Conservation (phyloP, 1,140 invertebrate genomes). For the Eueides isabella region DNA sequence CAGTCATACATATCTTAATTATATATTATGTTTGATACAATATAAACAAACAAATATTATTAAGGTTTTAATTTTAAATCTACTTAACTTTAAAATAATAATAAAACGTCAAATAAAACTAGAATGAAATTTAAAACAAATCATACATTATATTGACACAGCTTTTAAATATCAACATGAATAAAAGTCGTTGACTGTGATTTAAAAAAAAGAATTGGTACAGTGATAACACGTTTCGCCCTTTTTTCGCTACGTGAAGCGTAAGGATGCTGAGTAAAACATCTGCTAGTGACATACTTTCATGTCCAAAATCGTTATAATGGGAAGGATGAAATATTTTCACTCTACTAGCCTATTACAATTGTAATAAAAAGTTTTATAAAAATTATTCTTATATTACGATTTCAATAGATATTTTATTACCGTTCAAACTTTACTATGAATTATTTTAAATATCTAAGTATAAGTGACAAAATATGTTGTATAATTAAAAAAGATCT, state of each 20-base stretch:
- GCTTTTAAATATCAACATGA: neutral
- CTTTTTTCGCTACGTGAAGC: conserved; percentile 9
- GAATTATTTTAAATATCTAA: neutral
- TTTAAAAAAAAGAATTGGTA: conserved; percentile 13
- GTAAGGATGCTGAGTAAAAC: conserved; percentile 10
- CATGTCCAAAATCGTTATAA: conserved; percentile 9
- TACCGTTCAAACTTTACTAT: neutral
- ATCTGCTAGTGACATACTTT: conserved; percentile 12
- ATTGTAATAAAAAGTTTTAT: neutral
- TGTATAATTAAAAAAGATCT: neutral
- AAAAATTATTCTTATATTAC: neutral
- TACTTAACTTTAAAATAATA: neutral
- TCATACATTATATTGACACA: neutral
- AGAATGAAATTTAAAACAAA: no score
- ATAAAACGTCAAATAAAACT: neutral
- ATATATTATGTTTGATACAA: no score
- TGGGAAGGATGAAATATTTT: conserved; percentile 8
- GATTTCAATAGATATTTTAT: no score
- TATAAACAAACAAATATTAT: no score
- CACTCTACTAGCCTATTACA: conserved; percentile 4
- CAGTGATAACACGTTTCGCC: conserved; percentile 8
- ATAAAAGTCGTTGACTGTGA: conserved; percentile 9
- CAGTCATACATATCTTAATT: no score
- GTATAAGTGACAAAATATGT: neutral
- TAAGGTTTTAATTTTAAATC: no score